Conservation (phyloP, 2,888 invertebrate genomes). For the Hemithea aestivaria region DNA sequence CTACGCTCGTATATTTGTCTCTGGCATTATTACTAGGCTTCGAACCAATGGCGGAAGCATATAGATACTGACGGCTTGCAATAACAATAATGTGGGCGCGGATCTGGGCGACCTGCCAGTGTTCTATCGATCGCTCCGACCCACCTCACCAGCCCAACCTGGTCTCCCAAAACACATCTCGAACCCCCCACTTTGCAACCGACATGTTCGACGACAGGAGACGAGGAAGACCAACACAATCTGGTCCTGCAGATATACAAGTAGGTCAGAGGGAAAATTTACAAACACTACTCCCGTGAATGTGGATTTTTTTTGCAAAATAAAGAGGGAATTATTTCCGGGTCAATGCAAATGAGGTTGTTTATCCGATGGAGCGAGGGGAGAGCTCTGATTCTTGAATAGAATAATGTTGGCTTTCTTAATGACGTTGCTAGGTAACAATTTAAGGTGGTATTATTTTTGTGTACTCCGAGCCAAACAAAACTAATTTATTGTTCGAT, state of each 20-base stretch:
- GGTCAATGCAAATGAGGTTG: slow-evolving; percentile 68
- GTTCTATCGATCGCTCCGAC: slow-evolving; percentile 67
- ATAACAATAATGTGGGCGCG: slow-evolving; percentile 76
- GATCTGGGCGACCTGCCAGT: slow-evolving; percentile 77
- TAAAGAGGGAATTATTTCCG: slow-evolving; percentile 64
- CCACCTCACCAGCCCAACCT: slow-evolving; percentile 51
- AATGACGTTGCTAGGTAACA: slow-evolving; percentile 2
- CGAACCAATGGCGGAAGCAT: slow-evolving; percentile 67
- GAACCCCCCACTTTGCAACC: slow-evolving; percentile 44
- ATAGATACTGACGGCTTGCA: slow-evolving; percentile 70
- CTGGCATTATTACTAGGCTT: slow-evolving; percentile 59
- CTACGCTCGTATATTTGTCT: slow-evolving; percentile 56
- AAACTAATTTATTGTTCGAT: too few relatives aligned
- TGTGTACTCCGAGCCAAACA: too few relatives aligned
- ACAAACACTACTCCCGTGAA: slow-evolving; percentile 71
- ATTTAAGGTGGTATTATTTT: too few relatives aligned
- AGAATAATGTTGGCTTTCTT: slow-evolving; percentile 23
- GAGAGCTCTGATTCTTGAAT: slow-evolving; percentile 35
- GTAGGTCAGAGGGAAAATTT: slow-evolving; percentile 78
- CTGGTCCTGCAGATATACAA: slow-evolving; percentile 65
- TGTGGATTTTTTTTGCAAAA: slow-evolving; percentile 53
- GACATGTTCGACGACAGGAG: slow-evolving; percentile 38
- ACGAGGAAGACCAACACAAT: slow-evolving; percentile 45
- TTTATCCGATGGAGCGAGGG: slow-evolving; percentile 51
- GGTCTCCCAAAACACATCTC: slow-evolving; percentile 59